Evolutionary conservation across 2,113 vertebrate genomes (phyloP), one percentile per base, ranked within the genome.

Genomic region (Poeciliopsis prolifica): DNA sequence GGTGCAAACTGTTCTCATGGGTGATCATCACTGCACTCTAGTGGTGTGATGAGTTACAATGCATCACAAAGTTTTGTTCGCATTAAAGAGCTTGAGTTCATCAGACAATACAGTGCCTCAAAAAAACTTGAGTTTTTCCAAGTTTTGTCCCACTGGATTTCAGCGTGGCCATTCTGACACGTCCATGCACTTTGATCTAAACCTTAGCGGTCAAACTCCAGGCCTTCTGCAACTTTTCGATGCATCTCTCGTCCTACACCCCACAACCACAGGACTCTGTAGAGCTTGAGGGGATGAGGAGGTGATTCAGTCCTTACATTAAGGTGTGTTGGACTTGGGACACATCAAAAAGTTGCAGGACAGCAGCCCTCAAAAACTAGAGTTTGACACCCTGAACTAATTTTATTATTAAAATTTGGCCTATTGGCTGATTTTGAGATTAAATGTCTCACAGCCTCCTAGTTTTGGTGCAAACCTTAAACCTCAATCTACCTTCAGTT

Each of bases 11-110:
- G 35, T 35, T 10, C 35, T 35, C 11, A 69, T 80, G 54, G 37
- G 22, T 14, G 44, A 37, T 54, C 65, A 79, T 80, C 61, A 37
- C 76, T 74, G 30, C 80, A 80, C 79, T 79, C 89, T 88, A 48
- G 66, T 80, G 89, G 75, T 58, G 8, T 26, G 42, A 44, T 33
- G 4, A 12, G 4, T 58, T 26, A 62, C 15, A 73, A 6, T n/a
- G 24, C 10, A 12, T 44, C 33, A 31, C 15, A 65, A 44, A 42
- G 28, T 48, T 72, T 48, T 31, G 13, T 15, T 35, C 31, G 17
- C 42, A 24, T 51, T 19, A 6, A 2, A 13, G 15, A 17, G 30
- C 37, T 60, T 60, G 15, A 14, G 30, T 78, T 31, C 11, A 13
- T n/a, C 35, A 12, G 26, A 17, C 26, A 17, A 60, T 13, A 22